A percentile compares a stretch with the other conserved stretches of the same genome.
Conservation (phyloP, 2,113 vertebrate genomes). For the Dascyllus trimaculatus region DNA sequence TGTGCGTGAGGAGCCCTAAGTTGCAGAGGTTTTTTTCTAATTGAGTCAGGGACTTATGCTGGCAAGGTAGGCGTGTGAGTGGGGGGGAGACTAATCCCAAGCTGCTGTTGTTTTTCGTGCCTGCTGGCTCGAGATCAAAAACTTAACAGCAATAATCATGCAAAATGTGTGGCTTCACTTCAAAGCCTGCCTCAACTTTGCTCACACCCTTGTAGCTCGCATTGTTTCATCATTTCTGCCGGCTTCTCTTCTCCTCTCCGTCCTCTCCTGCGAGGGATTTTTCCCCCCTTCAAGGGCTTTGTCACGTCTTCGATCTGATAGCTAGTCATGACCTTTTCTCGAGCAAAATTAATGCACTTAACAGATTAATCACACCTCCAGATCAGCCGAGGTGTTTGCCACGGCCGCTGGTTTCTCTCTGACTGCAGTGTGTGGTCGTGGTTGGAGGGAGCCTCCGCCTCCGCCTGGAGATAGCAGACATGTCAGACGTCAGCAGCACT, state of each 20-base stretch:
- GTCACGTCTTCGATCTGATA: slow-evolving; percentile 38
- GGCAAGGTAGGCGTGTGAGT: slow-evolving; percentile 81
- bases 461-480: slow-evolving; percentile 55
- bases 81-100: slow-evolving; percentile 81
- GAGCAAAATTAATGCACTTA: slow-evolving; percentile 36
- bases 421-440: slow-evolving; percentile 66
- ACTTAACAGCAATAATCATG: slow-evolving; percentile 80
- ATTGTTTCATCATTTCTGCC: slow-evolving; percentile 75
- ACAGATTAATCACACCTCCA: slow-evolving; percentile 51
- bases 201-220: slow-evolving; percentile 63
- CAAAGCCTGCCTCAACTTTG: slow-evolving; percentile 79
- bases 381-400: slow-evolving; percentile 24
- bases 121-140: slow-evolving; percentile 84
- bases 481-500: slow-evolving; percentile 73
- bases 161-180: slow-evolving; percentile 79
- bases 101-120: slow-evolving; percentile 81
- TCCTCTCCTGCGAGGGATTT: slow-evolving; percentile 21
- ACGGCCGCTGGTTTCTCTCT: slow-evolving; percentile 56
- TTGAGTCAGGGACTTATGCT: slow-evolving; percentile 84
- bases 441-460: slow-evolving; percentile 52
- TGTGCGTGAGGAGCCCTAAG: slow-evolving; percentile 78
- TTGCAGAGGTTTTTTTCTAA: slow-evolving; percentile 83
- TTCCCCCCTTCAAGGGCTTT: slow-evolving; percentile 2
- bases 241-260: slow-evolving; percentile 32
- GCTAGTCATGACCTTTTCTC: slow-evolving; percentile 52